These are phyloP conservation scores for Takifugu rubripes DNA, from an alignment of 2,797 vertebrate species.

Conservation along the genomic window DNA sequence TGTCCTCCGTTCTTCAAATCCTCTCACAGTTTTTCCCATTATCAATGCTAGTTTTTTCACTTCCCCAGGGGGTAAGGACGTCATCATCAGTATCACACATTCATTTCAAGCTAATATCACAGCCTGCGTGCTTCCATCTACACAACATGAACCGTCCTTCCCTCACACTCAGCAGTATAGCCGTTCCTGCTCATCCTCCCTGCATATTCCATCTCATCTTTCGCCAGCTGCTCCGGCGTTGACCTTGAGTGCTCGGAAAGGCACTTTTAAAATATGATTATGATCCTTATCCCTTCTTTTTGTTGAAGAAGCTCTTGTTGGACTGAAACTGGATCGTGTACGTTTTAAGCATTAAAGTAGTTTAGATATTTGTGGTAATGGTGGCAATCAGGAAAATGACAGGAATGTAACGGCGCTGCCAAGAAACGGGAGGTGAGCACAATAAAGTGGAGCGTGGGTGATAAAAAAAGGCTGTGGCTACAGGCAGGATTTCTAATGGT, in stretches of 20 bases:
- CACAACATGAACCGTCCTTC: too few species aligned
- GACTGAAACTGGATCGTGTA: neutral
- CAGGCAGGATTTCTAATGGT: conserved; percentile 30
- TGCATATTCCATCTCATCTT: too few species aligned
- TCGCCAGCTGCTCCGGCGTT: too few species aligned
- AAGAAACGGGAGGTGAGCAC: conserved; percentile 33
- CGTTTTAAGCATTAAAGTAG: conserved; percentile 1
- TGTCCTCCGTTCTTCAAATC: too few species aligned
- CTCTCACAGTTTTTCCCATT: neutral
- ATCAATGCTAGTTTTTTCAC: neutral
- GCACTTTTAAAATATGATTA: too few species aligned
- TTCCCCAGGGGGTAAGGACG: too few species aligned
- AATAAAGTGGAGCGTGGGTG: conserved; percentile 42
- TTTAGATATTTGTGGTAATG: conserved; percentile 24
- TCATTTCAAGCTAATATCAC: too few species aligned
- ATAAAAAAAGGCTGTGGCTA: conserved; percentile 48
- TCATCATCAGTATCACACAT: too few species aligned
- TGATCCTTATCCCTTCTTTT: neutral
- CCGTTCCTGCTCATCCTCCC: too few species aligned
- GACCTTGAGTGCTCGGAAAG: too few species aligned
- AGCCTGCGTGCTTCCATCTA: too few species aligned
- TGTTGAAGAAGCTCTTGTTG: neutral
- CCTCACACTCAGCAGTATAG: too few species aligned
- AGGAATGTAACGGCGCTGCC: conserved; percentile 33
- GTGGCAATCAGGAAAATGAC: conserved; percentile 37